Evolutionary conservation across 2,888 invertebrate genomes (phyloP), one percentile per base, ranked within the genome.

Genomic region (Catocala fraxini): DNA sequence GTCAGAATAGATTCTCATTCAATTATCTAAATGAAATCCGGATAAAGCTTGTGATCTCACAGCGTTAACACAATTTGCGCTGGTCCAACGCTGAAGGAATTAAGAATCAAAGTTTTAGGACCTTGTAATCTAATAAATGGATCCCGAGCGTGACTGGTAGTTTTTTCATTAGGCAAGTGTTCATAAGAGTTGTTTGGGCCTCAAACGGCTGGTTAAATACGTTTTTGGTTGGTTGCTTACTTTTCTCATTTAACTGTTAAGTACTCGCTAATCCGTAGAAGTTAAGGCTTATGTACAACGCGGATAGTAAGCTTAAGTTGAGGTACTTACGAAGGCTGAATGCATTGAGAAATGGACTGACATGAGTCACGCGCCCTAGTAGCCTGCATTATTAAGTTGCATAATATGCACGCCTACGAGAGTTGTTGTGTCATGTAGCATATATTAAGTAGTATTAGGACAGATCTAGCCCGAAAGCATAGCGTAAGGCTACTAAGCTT

Each of bases 1-100:
- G 88, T 83, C 85, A 88, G 88, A 90, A 89, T 90, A 91, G 89
- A 90, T 90, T 88, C 90, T 92, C 89, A 93, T 93, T 93, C 91
- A 92, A 93, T 93, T 93, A 93, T 90, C 92, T 90, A 90, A 93
- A 93, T 92, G 90, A 91, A 93, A 93, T 91, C 90, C 88, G 89
- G 90, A 89, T 90, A 86, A 86, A 85, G 83, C 85, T 84, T 87
- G 85, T 86, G 90, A 91, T 91, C 88, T 86, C 77, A 81, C 81
- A 82, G 85, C 84, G 90, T 88, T 92, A 92, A 93, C 89, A 84
- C 90, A 87, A 91, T 92, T 93, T 91, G 88, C 82, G 81, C 81
- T 77, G 82, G 84, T 83, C 86, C 75, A 75, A 80, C 78, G 73
- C 78, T 71, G 76, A 80, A 73, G 72, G 71, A 84, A 83, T 86